These are phyloP conservation scores for Alcedo quadribrachys DNA, from an alignment of 2,797 vertebrate species.

Conservation along the genomic window DNA sequence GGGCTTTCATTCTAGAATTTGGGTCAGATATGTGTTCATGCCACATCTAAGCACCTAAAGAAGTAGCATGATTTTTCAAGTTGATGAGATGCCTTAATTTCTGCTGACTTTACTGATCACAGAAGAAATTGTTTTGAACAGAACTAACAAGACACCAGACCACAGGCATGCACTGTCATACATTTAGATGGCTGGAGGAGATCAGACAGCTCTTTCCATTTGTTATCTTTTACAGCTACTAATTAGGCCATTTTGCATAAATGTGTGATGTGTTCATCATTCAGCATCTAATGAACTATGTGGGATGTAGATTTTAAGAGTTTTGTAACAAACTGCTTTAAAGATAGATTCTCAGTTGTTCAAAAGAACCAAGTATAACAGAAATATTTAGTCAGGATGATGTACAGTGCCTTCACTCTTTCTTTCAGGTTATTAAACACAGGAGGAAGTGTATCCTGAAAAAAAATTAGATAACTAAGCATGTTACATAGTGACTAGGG, in stretches of 20 bases:
- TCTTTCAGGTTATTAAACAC: neutral
- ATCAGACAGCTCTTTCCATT: neutral
- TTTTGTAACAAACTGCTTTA: neutral
- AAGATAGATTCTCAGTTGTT: neutral
- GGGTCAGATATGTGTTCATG: neutral
- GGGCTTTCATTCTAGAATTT: neutral
- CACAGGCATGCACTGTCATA: neutral
- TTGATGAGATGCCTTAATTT: neutral
- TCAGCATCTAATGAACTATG: neutral
- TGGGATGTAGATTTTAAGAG: neutral
- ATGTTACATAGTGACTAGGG: neutral
- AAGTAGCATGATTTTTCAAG: neutral
- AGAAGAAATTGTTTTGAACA: conserved; percentile 8
- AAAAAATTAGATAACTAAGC: neutral
- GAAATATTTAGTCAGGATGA: neutral
- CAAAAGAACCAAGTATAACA: conserved; percentile 32
- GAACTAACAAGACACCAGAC: neutral
- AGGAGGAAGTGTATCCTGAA: neutral
- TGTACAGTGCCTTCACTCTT: neutral
- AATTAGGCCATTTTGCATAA: conserved; percentile 36
- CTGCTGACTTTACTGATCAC: neutral
- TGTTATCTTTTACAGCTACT: neutral
- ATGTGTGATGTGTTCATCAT: neutral
- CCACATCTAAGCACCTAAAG: neutral
- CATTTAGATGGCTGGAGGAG: neutral